Evolutionary conservation across 2,888 invertebrate genomes (phyloP).

Genomic region (Lithosia quadra): DNA sequence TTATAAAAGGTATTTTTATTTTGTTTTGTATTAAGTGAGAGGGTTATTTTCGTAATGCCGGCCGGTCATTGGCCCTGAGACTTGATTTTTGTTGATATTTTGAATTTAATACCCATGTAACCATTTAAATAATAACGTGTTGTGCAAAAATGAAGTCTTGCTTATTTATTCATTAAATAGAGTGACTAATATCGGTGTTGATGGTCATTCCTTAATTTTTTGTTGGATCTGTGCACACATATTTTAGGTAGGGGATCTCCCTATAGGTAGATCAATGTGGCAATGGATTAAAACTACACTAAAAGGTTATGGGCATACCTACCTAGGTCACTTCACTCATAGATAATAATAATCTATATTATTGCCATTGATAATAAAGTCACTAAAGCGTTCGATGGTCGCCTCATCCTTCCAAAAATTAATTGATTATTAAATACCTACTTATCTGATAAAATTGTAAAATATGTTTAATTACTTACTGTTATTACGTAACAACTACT

Average conservation of each 20-base stretch:
- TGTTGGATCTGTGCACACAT: conserved; percentile 27
- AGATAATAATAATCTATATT: too few species aligned
- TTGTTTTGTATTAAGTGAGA: conserved; percentile 9
- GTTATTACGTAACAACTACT: too few species aligned
- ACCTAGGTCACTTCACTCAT: too few species aligned
- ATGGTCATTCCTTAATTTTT: conserved; percentile 34
- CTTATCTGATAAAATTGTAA: too few species aligned
- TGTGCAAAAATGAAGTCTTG: conserved; percentile 26
- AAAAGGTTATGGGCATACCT: too few species aligned
- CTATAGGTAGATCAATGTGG: conserved; percentile 13
- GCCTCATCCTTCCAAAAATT: too few species aligned
- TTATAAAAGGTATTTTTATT: conserved; percentile 57
- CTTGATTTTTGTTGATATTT: conserved; percentile 3
- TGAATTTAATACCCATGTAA: neutral
- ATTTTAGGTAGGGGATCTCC: too few species aligned
- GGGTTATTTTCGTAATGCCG: conserved; percentile 6
- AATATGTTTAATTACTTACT: too few species aligned
- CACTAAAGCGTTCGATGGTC: too few species aligned
- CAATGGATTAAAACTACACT: neutral
- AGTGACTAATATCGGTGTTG: neutral
- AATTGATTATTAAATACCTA: too few species aligned
- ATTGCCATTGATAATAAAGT: too few species aligned
- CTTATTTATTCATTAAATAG: conserved; percentile 31
- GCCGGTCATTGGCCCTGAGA: conserved; percentile 8
- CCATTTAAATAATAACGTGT: neutral